These are phyloP conservation scores for Scrobipalpa atriplicella DNA, from an alignment of 2,888 invertebrate genomes.

Conservation along the genomic window DNA sequence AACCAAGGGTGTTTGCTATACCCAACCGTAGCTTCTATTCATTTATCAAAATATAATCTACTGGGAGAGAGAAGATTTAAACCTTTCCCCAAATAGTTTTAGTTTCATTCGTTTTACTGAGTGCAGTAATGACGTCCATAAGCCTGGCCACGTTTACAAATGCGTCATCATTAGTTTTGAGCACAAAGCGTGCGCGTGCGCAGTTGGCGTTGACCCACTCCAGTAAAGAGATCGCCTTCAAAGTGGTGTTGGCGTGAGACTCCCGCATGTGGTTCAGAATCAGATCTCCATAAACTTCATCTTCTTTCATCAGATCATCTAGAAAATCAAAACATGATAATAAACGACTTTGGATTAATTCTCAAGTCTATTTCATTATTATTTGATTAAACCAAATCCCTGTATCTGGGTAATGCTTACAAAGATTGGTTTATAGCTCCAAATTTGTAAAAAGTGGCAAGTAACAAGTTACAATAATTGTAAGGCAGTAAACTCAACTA, in stretches of 20 bases:
- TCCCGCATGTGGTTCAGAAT: neutral
- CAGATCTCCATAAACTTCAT: neutral
- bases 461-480: neutral
- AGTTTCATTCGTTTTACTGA: neutral
- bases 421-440: neutral
- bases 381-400: neutral
- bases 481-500: neutral
- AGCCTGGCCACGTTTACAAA: neutral
- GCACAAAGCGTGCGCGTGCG: neutral
- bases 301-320: neutral
- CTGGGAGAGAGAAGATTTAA: too few relatives aligned
- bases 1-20: too few relatives aligned
- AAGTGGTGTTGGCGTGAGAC: neutral
- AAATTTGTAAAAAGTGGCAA: neutral
- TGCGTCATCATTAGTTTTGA: neutral
- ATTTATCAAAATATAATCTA: too few relatives aligned
- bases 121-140: neutral
- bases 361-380: neutral
- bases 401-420: neutral
- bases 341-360: neutral
- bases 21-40: too few relatives aligned
- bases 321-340: neutral
- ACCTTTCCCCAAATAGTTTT: slow-evolving; percentile 6
- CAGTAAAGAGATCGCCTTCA: slow-evolving; percentile 6
- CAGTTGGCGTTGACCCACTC: neutral